Percentiles rank a stretch among this genome's conserved stretches.
These are phyloP conservation scores for Aythya baeri DNA, from an alignment of 2,113 vertebrate species.

Conservation along the genomic window DNA sequence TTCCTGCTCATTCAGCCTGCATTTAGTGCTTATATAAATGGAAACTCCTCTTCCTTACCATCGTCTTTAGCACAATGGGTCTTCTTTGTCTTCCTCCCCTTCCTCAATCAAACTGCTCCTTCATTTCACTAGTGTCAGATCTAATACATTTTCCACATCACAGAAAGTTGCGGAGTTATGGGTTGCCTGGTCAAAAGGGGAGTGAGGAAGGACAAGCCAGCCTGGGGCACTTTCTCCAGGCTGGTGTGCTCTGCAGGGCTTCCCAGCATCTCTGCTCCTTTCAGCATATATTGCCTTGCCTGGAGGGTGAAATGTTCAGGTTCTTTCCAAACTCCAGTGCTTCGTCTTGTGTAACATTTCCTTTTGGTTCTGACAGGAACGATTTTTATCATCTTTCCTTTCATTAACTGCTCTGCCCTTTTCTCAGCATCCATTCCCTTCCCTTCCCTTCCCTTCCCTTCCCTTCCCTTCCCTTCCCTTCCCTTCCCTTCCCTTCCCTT, in stretches of 20 bases:
- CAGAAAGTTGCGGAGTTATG: neutral
- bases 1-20: neutral
- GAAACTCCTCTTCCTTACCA: neutral
- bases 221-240: neutral
- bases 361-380: neutral
- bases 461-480: no score
- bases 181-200: neutral
- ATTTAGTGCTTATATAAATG: neutral
- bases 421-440: neutral
- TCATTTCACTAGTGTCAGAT: neutral
- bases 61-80: neutral
- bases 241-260: neutral
- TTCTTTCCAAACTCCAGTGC: neutral
- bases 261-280: neutral
- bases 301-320: neutral
- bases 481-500: neutral
- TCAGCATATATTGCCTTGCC: neutral
- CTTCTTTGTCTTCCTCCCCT: neutral
- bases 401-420: neutral
- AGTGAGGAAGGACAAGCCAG: rapidly evolving
- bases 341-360: rapidly evolving
- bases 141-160: neutral
- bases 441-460: neutral
- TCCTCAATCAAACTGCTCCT: neutral
- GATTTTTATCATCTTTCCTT: neutral